Percentiles rank a stretch among this genome's conserved stretches.
These are phyloP conservation scores for Phania funesta DNA, from an alignment of 2,888 invertebrate genomes.

Conservation along the genomic window DNA sequence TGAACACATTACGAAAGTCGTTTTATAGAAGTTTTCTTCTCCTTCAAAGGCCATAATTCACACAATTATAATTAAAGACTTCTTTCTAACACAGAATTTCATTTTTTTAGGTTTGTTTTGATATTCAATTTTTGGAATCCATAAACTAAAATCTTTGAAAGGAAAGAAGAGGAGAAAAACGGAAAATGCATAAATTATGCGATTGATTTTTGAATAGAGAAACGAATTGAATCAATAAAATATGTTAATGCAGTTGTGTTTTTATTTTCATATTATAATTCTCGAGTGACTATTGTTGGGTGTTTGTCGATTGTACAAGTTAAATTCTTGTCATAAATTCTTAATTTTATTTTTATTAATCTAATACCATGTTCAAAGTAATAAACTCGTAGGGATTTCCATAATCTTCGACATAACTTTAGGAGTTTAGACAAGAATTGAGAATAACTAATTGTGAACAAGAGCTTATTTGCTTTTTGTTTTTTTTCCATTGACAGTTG, in stretches of 20 bases:
- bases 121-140: slow-evolving; percentile 4
- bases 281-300: slow-evolving; percentile 14
- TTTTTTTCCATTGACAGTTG: slow-evolving; percentile 18
- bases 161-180: not conserved
- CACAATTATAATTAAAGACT: slow-evolving; percentile 60
- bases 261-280: not conserved
- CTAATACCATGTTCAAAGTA: slow-evolving; percentile 30
- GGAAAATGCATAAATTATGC: slow-evolving; percentile 47
- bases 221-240: not conserved
- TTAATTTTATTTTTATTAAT: slow-evolving; percentile 44
- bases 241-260: slow-evolving; percentile 26
- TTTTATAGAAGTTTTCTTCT: not conserved
- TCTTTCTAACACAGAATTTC: slow-evolving; percentile 35
- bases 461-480: slow-evolving; percentile 1
- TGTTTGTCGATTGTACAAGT: slow-evolving; percentile 43
- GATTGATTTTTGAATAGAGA: not conserved
- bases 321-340: slow-evolving; percentile 48
- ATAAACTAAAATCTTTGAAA: slow-evolving; percentile 9
- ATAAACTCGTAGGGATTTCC: slow-evolving; percentile 40
- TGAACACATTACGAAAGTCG: not conserved
- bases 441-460: slow-evolving; percentile 29
- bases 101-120: slow-evolving; percentile 34
- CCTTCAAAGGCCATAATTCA: slow-evolving; percentile 56
- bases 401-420: slow-evolving; percentile 3
- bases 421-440: not conserved